These are phyloP conservation scores for Protosalanx chinensis DNA, from an alignment of 2,797 vertebrate species.

Conservation along the genomic window DNA sequence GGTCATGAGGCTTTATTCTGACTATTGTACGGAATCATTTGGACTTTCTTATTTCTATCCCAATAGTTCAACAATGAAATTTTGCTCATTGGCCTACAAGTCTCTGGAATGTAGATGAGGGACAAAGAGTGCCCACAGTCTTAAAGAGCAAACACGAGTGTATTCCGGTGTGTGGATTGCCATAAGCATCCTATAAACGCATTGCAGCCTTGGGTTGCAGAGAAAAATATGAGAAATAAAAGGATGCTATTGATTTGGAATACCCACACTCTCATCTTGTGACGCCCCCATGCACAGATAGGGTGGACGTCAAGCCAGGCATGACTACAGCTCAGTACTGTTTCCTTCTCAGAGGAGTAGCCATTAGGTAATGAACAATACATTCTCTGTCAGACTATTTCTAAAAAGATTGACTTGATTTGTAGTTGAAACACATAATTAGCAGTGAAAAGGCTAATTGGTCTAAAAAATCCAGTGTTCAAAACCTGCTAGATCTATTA, in stretches of 20 bases:
- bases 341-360: conserved; percentile 17
- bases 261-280: conserved; percentile 67
- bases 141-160: conserved; percentile 27
- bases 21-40: background rate
- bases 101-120: background rate
- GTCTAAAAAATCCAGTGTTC: too few species aligned
- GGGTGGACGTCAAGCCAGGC: conserved; percentile 49
- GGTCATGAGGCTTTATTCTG: background rate
- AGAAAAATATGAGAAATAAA: conserved; percentile 58
- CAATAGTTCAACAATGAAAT: background rate
- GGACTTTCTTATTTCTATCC: background rate
- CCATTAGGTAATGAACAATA: background rate
- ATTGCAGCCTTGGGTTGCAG: conserved; percentile 37
- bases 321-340: conserved; percentile 43
- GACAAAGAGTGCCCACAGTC: conserved; percentile 7
- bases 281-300: conserved; percentile 59
- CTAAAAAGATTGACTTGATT: background rate
- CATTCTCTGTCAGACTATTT: background rate
- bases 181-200: conserved; percentile 1
- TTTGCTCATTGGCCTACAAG: conserved; percentile 16
- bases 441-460: too few species aligned
- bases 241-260: conserved; percentile 67
- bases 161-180: conserved; percentile 12
- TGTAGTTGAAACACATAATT: too few species aligned
- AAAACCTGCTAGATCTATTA: too few species aligned